Conservation (phyloP, 2,888 invertebrate genomes). For the Netelia virgata region DNA sequence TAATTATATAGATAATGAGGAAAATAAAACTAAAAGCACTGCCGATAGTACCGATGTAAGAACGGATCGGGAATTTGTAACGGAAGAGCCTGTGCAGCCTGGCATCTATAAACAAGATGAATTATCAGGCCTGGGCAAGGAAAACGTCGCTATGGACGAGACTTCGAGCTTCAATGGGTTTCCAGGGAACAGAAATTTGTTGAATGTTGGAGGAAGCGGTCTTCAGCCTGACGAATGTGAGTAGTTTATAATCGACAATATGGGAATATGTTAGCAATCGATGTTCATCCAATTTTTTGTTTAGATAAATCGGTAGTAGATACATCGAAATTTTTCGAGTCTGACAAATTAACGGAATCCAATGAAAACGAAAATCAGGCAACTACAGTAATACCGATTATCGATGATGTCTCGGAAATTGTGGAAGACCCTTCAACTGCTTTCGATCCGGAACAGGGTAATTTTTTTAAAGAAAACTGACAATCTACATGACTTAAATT, state of each 20-base stretch:
- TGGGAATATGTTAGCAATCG: background rate
- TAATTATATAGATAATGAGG: constrained; percentile 24
- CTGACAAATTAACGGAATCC: constrained; percentile 11
- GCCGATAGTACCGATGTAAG: constrained; percentile 42
- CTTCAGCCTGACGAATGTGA: constrained; percentile 73
- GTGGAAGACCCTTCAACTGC: background rate
- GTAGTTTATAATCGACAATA: constrained; percentile 32
- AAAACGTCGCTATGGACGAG: constrained; percentile 72
- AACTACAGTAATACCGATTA: background rate
- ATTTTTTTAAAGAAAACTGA: background rate
- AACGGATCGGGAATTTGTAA: constrained; percentile 20
- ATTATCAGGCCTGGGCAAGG: constrained; percentile 72
- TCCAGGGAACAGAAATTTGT: constrained; percentile 79
- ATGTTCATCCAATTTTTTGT: background rate
- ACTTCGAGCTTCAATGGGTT: constrained; percentile 75
- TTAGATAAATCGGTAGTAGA: constrained; percentile 39
- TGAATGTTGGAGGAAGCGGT: constrained; percentile 77
- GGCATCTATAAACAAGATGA: constrained; percentile 69
- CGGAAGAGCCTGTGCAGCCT: constrained; percentile 65
- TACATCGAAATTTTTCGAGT: constrained; percentile 2
- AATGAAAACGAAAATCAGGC: background rate
- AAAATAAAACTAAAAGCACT: constrained; percentile 30
- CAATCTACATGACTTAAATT: background rate
- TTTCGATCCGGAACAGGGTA: constrained; percentile 13
- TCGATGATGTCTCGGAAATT: constrained; percentile 5